Percentiles rank a stretch among this genome's conserved stretches.
These are phyloP conservation scores for Pissodes strobi DNA, from an alignment of 1,140 invertebrate genomes.

Conservation along the genomic window DNA sequence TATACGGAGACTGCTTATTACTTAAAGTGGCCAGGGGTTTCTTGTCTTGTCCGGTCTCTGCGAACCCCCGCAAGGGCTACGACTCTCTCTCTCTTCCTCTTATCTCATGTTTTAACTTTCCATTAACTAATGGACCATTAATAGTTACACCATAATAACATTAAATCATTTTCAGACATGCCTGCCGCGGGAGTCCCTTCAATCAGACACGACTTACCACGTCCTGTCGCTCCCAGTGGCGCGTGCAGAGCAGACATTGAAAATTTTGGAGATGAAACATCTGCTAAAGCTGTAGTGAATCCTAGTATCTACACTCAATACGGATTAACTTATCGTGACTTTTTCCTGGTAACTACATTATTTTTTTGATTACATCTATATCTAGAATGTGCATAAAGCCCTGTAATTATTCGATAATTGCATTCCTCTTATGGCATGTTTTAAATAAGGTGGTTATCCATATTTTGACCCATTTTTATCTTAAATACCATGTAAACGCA, in stretches of 20 bases:
- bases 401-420: neutral
- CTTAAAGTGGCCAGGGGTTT: too few relatives aligned
- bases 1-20: too few relatives aligned
- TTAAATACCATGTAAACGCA: too few relatives aligned
- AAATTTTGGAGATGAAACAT: constrained; percentile 46
- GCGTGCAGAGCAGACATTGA: constrained; percentile 42
- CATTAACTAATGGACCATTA: too few relatives aligned
- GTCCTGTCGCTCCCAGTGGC: constrained; percentile 28
- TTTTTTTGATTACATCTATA: neutral
- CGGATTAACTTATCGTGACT: constrained; percentile 46
- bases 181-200: constrained; percentile 44
- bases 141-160: too few relatives aligned
- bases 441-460: too few relatives aligned
- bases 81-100: too few relatives aligned
- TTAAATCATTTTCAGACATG: constrained; percentile 35
- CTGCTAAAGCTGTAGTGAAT: constrained; percentile 41
- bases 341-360: constrained; percentile 39
- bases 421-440: too few relatives aligned
- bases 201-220: constrained; percentile 37
- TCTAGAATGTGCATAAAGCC: neutral
- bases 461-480: too few relatives aligned
- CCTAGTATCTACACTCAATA: constrained; percentile 49
- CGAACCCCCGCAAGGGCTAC: too few relatives aligned
- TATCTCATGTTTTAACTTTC: too few relatives aligned
- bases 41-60: too few relatives aligned